Base-by-base conservation (phyloP, 2,888 invertebrate genomes). In the Ophraella communa region DNA sequence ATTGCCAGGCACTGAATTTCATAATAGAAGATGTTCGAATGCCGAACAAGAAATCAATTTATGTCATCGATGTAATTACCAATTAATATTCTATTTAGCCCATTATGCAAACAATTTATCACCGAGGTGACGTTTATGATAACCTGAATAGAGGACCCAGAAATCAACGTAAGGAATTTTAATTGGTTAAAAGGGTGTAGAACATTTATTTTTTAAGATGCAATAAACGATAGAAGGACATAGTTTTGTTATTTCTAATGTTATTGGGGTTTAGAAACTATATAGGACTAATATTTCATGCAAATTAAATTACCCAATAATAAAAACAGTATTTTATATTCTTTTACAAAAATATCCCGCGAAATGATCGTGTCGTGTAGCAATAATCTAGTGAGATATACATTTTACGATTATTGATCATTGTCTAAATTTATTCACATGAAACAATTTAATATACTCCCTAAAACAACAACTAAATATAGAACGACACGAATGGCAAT, bases 71-170 rank as follows among this genome's bases (percentile, higher is more conserved):
- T 23, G 39, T 59, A 59, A 59, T 59, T 51, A 42, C 51, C 59
- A 52, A 59, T 59, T 59, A 59, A 59, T 51, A 52, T 52, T 59
- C 51, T 23, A 42, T 59, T 59, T 52, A 39, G 42, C 27, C 30
- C 17, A n/a, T 59, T 51, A 42, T 59, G 42, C 14, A 24, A 49
- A 21, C 47, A 58, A 58, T 49, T 58, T 39, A 33, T 58, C 49
- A 20, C 17, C 57, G 10, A 17, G 14, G 33, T 39, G 49, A 49
- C 58, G 17, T 39, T 39, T 17, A 39, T 39, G 14, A 39, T 39
- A 39, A n/a, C 3, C 35, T 3, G 4, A 14, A 17, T 7, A 14
- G 39, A 39, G 17, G n/a, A n/a, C 24, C 8, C 1, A 10, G 7
- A 10, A 7, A 27, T 7, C 1, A 27, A 27, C 10, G 4, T 14